Percentiles rank a stretch among this genome's conserved stretches.
phyloP scores from a whole-genome alignment of 2,113 vertebrate genomes.

The Chunga burmeisteri region DNA sequence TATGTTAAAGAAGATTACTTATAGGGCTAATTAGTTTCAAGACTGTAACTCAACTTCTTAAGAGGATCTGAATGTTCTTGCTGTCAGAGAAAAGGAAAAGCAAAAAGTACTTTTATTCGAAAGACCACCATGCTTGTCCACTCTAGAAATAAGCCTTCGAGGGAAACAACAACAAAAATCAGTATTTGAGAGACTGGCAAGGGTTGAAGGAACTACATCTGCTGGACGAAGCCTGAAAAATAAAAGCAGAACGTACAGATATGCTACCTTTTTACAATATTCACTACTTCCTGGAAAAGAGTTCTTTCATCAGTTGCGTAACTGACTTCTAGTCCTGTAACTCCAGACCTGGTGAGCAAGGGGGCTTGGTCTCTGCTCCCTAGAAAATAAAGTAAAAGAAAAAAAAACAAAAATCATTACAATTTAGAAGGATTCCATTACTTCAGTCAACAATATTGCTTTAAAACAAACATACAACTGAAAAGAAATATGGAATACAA shows the following conservation, averaged over 20 bases:
- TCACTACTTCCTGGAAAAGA: constrained; percentile 89
- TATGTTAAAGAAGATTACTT: neutral
- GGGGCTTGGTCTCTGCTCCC: constrained; percentile 83
- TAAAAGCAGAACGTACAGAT: constrained; percentile 68
- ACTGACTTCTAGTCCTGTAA: constrained; percentile 90
- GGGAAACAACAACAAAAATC: constrained; percentile 29
- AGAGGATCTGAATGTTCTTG: constrained; percentile 44
- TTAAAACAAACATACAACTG: neutral
- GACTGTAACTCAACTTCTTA: constrained; percentile 46
- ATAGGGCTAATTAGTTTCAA: constrained; percentile 12
- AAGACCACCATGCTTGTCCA: constrained; percentile 54
- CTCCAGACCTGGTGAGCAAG: constrained; percentile 91
- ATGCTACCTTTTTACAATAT: constrained; percentile 88
- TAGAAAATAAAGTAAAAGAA: constrained; percentile 69
- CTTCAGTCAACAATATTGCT: constrained; percentile 6
- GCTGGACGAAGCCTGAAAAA: constrained; percentile 61
- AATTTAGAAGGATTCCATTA: constrained; percentile 25
- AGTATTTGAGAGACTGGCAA: constrained; percentile 34
- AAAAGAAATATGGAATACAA: neutral
- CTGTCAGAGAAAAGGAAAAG: constrained; percentile 56
- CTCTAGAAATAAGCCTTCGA: constrained; percentile 56
- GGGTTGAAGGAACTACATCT: constrained; percentile 52
- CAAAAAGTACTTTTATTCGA: constrained; percentile 38
- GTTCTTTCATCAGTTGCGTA: constrained; percentile 89
- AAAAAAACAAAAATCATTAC: constrained; percentile 19